Conservation (phyloP, 2,888 invertebrate genomes). For the Drosophila algonquin region DNA sequence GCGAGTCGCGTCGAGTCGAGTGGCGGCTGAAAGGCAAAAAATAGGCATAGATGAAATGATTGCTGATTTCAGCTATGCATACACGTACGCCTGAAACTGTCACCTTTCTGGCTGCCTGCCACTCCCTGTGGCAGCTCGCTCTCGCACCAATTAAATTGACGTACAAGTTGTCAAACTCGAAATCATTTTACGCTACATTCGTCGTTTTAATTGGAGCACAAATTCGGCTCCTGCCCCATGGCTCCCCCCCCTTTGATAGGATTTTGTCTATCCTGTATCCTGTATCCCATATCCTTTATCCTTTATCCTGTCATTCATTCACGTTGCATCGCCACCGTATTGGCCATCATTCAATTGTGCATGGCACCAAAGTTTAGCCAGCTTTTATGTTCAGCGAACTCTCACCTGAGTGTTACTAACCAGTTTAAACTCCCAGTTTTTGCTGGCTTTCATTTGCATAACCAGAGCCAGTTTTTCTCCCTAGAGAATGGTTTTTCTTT, state of each 20-base stretch:
- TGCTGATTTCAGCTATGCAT: conserved; percentile 74
- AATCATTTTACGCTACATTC: conserved; percentile 69
- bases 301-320: conserved; percentile 13
- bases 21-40: conserved; percentile 32
- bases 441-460: background rate
- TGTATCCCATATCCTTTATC: background rate
- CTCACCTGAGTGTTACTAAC: background rate
- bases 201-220: conserved; percentile 73
- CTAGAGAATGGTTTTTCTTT: background rate
- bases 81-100: conserved; percentile 28
- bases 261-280: background rate
- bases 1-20: background rate
- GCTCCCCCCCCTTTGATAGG: background rate
- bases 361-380: background rate
- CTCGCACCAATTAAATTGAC: conserved; percentile 75
- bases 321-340: conserved; percentile 4
- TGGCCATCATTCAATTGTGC: conserved; percentile 10
- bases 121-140: conserved; percentile 29
- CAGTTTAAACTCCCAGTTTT: background rate
- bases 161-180: conserved; percentile 70
- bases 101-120: conserved; percentile 33
- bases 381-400: background rate
- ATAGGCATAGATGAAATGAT: conserved; percentile 76
- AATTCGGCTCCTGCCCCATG: conserved; percentile 25
- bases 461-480: background rate